These are phyloP conservation scores for Syrmaticus mikado DNA, from an alignment of 2,113 vertebrate genomes.

Conservation along the genomic window DNA sequence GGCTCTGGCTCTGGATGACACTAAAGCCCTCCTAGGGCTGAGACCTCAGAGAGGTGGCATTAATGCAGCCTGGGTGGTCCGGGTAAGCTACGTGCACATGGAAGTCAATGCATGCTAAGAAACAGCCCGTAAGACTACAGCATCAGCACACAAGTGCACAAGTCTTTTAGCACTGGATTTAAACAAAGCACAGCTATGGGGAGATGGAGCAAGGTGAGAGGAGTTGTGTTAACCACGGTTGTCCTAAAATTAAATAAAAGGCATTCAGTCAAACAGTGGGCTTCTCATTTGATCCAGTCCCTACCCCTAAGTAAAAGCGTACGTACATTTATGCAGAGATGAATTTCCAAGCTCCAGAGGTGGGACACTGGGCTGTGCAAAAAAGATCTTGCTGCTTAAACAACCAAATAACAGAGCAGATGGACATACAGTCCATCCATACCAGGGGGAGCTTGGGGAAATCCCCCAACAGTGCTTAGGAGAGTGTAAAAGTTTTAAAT, in stretches of 20 bases:
- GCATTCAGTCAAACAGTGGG: not conserved
- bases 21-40: not conserved
- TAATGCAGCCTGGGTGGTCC: not conserved
- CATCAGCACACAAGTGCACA: not conserved
- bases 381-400: not conserved
- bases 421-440: not conserved
- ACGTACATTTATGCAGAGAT: not conserved
- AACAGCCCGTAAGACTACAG: not conserved
- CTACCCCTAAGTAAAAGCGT: not conserved
- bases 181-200: not conserved
- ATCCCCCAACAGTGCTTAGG: not conserved
- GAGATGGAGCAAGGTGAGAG: not conserved
- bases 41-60: not conserved
- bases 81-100: not conserved
- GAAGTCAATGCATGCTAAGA: not conserved
- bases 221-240: not conserved
- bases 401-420: not conserved
- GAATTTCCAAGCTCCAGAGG: not conserved
- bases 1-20: not conserved
- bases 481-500: not conserved
- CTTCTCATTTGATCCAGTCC: not conserved
- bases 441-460: not conserved
- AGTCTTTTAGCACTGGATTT: not conserved
- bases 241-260: not conserved
- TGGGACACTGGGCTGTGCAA: not conserved